Evolutionary conservation across 2,113 vertebrate species (phyloP).

Genomic region (Platycercus adscitus): DNA sequence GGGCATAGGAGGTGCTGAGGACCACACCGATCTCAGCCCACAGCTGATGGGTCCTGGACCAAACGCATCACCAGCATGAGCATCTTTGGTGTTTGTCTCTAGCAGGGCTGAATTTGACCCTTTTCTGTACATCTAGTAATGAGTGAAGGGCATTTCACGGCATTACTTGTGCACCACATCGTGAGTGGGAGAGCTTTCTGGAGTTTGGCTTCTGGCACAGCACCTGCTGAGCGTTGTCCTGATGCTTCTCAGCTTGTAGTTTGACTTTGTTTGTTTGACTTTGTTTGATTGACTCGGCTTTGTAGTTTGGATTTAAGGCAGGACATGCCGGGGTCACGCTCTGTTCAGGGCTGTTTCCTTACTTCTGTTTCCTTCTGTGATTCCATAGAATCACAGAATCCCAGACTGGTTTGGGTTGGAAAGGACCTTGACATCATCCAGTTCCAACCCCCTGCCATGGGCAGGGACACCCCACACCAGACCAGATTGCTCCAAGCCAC

Average conservation of each 20-base stretch:
- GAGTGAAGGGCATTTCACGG: neutral
- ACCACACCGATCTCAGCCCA: neutral
- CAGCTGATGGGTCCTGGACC: neutral
- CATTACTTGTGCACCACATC: rapidly evolving
- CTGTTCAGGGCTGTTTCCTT: neutral
- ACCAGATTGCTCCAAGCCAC: too few species aligned
- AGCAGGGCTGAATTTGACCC: neutral
- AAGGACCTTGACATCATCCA: neutral
- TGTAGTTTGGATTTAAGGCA: neutral
- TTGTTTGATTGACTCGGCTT: too few species aligned
- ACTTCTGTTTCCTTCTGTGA: neutral
- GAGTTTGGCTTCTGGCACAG: neutral
- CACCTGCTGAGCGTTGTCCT: neutral
- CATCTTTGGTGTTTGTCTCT: neutral
- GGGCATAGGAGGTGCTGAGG: neutral
- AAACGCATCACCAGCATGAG: rapidly evolving
- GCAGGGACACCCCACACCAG: neutral
- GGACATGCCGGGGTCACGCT: neutral
- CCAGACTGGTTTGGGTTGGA: neutral
- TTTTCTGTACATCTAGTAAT: neutral
- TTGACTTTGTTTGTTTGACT: too few species aligned
- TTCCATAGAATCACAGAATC: neutral
- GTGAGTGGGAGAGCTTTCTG: neutral
- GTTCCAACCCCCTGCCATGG: neutral
- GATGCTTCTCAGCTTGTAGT: neutral